Percentiles rank a stretch among this genome's conserved stretches.
Evolutionary conservation across 2,113 vertebrate genomes (phyloP).

Genomic region (Equus przewalskii): DNA sequence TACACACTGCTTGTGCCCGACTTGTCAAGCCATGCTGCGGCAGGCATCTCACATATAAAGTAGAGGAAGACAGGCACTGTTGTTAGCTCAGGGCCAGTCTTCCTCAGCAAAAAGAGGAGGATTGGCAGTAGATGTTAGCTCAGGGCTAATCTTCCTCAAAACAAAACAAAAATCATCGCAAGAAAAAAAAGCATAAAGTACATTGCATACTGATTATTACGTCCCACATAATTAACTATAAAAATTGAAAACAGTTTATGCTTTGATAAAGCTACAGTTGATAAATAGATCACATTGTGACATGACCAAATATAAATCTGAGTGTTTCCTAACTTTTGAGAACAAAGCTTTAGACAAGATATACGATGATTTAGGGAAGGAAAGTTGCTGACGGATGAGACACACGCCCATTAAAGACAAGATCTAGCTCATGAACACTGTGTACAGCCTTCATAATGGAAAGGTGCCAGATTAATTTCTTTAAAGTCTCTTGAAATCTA

Average conservation of each 20-base stretch:
- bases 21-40: too few species aligned
- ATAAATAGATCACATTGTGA: neutral
- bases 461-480: neutral
- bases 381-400: neutral
- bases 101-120: too few species aligned
- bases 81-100: too few species aligned
- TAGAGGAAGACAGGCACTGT: too few species aligned
- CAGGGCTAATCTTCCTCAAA: too few species aligned
- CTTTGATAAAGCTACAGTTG: neutral
- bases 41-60: too few species aligned
- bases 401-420: neutral
- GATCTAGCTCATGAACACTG: neutral
- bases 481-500: constrained; percentile 41
- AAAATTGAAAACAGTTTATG: neutral
- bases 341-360: constrained; percentile 5
- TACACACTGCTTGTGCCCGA: too few species aligned
- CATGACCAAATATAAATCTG: neutral
- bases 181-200: neutral
- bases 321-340: neutral
- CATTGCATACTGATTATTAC: neutral
- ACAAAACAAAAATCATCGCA: neutral
- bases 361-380: neutral
- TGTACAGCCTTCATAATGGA: neutral
- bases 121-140: too few species aligned
- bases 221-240: neutral